These are phyloP conservation scores for Anoura caudifer DNA, from an alignment of 2,113 vertebrate genomes.

Conservation along the genomic window DNA sequence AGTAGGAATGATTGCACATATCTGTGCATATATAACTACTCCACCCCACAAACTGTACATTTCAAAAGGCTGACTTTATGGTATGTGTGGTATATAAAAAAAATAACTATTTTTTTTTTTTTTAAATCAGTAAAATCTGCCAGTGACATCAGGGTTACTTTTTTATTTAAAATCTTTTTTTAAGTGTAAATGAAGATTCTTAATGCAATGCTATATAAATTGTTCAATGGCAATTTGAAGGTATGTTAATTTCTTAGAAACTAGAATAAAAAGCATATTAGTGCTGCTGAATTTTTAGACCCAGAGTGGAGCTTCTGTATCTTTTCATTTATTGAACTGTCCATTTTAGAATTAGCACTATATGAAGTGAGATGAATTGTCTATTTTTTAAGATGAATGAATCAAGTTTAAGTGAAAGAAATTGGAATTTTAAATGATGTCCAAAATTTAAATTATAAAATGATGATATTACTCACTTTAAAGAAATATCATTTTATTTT, in stretches of 20 bases:
- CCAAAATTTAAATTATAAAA: conserved; percentile 42
- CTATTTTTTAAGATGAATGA: conserved; percentile 26
- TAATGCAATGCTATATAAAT: not conserved
- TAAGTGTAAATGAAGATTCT: not conserved
- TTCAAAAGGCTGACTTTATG: not conserved
- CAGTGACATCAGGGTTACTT: not conserved
- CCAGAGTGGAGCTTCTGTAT: not conserved
- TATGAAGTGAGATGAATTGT: conserved; percentile 8
- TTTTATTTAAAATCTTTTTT: not conserved
- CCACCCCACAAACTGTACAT: not conserved
- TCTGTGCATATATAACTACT: not conserved
- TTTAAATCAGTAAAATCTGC: not conserved
- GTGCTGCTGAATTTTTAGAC: conserved; percentile 14
- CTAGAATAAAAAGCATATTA: not conserved
- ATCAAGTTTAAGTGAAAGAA: not conserved
- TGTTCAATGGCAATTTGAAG: conserved; percentile 9
- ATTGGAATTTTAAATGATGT: conserved; percentile 31
- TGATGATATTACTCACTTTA: not conserved
- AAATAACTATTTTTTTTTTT: not conserved
- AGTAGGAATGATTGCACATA: not conserved
- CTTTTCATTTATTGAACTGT: conserved; percentile 49
- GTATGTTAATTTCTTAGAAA: conserved; percentile 17
- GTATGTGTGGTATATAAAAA: not conserved
- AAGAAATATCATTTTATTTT: conserved; percentile 25
- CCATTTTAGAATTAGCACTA: not conserved